Percentiles rank a stretch among this genome's conserved stretches.
phyloP scores from a whole-genome alignment of 2,113 vertebrate species.

The Dicentrarchus labrax region DNA sequence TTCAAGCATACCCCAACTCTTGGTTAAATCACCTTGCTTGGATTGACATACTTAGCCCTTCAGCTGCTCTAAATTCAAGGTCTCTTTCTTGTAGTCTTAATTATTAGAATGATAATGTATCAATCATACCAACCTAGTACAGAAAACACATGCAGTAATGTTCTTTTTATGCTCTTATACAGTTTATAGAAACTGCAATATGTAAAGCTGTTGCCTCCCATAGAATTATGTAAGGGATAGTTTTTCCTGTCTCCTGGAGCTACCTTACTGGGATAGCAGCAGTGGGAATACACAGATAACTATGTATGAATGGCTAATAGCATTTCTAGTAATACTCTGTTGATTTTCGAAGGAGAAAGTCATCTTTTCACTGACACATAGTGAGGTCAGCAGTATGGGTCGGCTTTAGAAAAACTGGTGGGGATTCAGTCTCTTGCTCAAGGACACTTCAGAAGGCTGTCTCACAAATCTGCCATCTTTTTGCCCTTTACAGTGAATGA shows the following conservation, averaged over 20 bases:
- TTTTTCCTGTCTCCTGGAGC: neutral
- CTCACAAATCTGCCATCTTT: slow-evolving; percentile 14
- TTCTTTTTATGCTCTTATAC: neutral
- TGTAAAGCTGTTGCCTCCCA: neutral
- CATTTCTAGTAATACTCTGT: slow-evolving; percentile 6
- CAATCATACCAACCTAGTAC: neutral
- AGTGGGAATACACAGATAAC: neutral
- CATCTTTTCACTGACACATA: slow-evolving; percentile 15
- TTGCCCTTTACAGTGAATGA: slow-evolving; percentile 35
- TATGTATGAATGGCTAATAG: neutral
- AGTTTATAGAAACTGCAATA: too few relatives aligned
- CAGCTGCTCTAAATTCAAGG: neutral
- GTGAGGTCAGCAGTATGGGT: neutral
- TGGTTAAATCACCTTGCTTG: neutral
- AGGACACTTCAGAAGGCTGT: slow-evolving; percentile 29
- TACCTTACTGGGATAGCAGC: neutral
- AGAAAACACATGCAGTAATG: neutral
- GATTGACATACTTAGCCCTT: neutral
- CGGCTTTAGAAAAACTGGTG: neutral
- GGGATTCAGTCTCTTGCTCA: slow-evolving; percentile 40
- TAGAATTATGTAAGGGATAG: neutral
- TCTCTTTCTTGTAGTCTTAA: neutral
- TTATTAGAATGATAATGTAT: neutral
- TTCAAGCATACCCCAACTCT: neutral
- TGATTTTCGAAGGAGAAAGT: neutral